Evolutionary conservation across 2,797 vertebrate genomes (phyloP), one percentile per base, ranked within the genome.

Genomic region (Gymnoscopelus microlampas): DNA sequence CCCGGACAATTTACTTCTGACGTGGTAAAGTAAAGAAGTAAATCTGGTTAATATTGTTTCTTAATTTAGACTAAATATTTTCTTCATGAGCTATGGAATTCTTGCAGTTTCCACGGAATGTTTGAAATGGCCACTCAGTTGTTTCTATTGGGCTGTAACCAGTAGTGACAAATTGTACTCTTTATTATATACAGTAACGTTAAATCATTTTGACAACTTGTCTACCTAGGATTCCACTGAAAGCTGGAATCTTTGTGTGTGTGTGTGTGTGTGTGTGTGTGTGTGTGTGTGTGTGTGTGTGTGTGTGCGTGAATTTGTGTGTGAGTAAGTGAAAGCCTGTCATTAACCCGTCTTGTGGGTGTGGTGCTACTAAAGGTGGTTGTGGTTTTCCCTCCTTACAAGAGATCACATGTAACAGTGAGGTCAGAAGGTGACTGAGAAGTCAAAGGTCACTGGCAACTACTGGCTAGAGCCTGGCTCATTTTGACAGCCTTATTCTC

Each of bases 331-430:
- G 0, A 50, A 63, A 61, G 47, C 50, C 66, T 74, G 66, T 86
- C 60, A 72, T 84, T 58, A 70, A 66, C 19, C 5, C 68, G 55
- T 50, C 73, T 54, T 54, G 54, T 64, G 69, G 80, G 74, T 12
- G 78, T 2, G 59, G 74, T 53, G 51, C 64, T 26, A 26, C 48
- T 64, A 12, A 44, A 23, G 11, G 57, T 57, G 50, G 68, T 59
- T 82, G 71, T 53, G 70, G 72, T 85, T 80, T 66, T 47, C 60
- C 8, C 12, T 72, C 29, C 39, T 76, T 69, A 66, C 74, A 74
- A 63, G 76, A 77, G 61, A 74, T 82, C 82, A 71, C 78, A 85
- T 66, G 59, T 60, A 54, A 57, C 35, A 3, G 13, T 50, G 9
- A 10, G 69, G 55, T 76, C 66, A 65, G 19, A 26, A 49, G 64